phyloP scores from a whole-genome alignment of 1,140 invertebrate species.

The Trypoxylus dichotomus region DNA sequence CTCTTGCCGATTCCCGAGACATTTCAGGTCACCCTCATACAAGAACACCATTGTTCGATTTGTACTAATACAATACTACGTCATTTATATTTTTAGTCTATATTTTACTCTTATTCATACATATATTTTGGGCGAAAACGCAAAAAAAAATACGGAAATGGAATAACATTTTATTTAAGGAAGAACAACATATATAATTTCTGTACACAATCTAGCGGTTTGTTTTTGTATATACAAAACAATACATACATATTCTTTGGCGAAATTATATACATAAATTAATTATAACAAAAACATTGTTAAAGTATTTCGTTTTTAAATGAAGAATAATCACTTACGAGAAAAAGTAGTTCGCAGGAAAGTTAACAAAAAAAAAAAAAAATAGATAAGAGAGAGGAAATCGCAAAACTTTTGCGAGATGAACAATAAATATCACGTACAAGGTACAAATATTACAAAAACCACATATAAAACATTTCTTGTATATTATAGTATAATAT shows the following conservation, averaged over 20 bases:
- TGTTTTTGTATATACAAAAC: constrained; percentile 46
- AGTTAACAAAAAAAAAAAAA: background rate
- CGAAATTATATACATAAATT: constrained; percentile 51
- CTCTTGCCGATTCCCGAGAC: no score
- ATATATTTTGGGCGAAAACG: no score
- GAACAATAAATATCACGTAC: constrained; percentile 37
- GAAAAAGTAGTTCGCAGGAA: background rate
- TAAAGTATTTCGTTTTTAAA: background rate
- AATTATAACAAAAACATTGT: constrained; percentile 29
- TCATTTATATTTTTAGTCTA: no score
- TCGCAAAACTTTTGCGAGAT: constrained; percentile 20
- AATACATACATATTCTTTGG: constrained; percentile 52
- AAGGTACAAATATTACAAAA: constrained; percentile 46
- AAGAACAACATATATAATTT: constrained; percentile 55
- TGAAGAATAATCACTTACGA: constrained; percentile 2
- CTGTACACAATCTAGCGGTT: constrained; percentile 51
- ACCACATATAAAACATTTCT: constrained; percentile 37
- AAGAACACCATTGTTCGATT: no score
- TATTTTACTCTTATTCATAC: no score
- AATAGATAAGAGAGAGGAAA: background rate
- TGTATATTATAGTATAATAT: constrained; percentile 20
- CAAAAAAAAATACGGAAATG: background rate
- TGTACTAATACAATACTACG: no score
- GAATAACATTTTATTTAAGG: constrained; percentile 44
- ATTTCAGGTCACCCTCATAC: no score